Conservation (phyloP, 2,888 invertebrate genomes). For the Platycheirus rosarum region DNA sequence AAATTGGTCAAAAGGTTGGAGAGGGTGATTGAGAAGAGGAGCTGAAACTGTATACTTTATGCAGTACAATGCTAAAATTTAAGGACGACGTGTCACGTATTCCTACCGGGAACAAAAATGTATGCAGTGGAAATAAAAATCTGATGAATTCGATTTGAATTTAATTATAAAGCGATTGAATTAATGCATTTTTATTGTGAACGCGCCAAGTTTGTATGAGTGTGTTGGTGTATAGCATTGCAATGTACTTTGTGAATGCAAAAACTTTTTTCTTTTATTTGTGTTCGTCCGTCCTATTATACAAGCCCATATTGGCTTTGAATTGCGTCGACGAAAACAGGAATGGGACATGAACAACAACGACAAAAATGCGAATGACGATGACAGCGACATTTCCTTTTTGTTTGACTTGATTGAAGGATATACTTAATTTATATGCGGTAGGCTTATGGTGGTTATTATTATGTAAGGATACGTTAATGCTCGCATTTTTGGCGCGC, state of each 20-base stretch:
- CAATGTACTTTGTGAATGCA: conserved; percentile 57
- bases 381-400: conserved; percentile 44
- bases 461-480: conserved; percentile 44
- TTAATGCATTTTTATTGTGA: conserved; percentile 74
- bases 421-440: conserved; percentile 69
- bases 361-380: background rate
- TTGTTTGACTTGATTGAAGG: conserved; percentile 65
- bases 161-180: conserved; percentile 77
- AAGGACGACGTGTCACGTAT: conserved; percentile 74
- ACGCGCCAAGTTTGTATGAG: conserved; percentile 16
- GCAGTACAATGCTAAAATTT: conserved; percentile 48
- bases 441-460: conserved; percentile 66
- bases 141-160: conserved; percentile 77
- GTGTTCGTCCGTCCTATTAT: conserved; percentile 1
- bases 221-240: conserved; percentile 9
- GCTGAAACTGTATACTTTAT: background rate
- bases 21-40: background rate
- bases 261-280: conserved; percentile 40
- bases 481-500: conserved; percentile 26
- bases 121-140: conserved; percentile 75
- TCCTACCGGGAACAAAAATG: conserved; percentile 48
- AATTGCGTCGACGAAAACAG: conserved; percentile 2
- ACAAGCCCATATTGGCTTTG: background rate
- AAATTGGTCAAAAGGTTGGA: background rate
- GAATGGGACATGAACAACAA: background rate